Base-by-base conservation (phyloP, 2,888 invertebrate genomes). In the Noctua janthina region DNA sequence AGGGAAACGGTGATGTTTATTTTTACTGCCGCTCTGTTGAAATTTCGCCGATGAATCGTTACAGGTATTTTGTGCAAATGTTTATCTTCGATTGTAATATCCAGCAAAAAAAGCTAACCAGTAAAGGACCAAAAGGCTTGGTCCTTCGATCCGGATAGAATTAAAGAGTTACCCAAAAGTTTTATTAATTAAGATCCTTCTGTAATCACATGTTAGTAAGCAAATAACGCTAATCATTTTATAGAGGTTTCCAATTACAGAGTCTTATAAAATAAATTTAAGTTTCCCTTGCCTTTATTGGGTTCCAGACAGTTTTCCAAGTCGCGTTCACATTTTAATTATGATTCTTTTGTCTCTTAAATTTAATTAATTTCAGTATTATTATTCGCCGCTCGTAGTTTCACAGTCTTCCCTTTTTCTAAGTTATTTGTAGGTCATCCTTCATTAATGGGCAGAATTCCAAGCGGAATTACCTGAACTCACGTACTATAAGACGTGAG, bases 381-480 rank as follows among this genome's bases (percentile, higher is more conserved):
- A 80, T 71, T 78, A 87, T 87, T 87, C 89, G 49, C 43, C n/a
- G 6, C 67, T 71, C 80, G 87, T 80, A 79, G 79, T 70, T 69
- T 74, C 10, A 71, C 67, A 78, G 89, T 79, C 84, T 79, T 84
- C 87, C 87, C 84, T 82, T 87, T 88, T 88, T 87, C 87, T 82
- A 73, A 75, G 84, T 78, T 87, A 88, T 87, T 87, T 87, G 82
- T 88, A 88, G 87, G 89, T 71, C 87, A 82, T 86, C 88, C 85
- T 80, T 82, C 82, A 81, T 87, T 84, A 84, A 82, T 87, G 88
- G 87, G 87, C 87, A 84, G 87, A 80, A 87, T 87, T 88, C 87
- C 89, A 87, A 87, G 78, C 88, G 87, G 87, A 88, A 88, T 87
- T 76, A 87, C 87, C 84, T 81, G 78, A 75, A 79, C 78, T 77